phyloP scores from a whole-genome alignment of 1,140 invertebrate species.

The Pentalonia nigronervosa region DNA sequence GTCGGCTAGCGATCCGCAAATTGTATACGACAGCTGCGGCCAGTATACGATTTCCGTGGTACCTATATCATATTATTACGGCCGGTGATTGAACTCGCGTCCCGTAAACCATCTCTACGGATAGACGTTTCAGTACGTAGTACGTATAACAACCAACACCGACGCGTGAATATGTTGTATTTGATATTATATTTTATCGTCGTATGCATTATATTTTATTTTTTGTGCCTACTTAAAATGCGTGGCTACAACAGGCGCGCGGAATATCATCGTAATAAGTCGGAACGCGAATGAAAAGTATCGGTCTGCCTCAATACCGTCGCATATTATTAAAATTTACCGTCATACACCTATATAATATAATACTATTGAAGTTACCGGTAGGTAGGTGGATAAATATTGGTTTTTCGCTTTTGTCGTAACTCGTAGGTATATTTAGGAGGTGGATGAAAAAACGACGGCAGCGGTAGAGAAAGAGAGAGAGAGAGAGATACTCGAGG shows the following conservation, averaged over 20 bases:
- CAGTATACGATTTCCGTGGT: not conserved
- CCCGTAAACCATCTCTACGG: not conserved
- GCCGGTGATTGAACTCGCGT: not conserved
- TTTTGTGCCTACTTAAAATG: not conserved
- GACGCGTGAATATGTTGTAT: not conserved
- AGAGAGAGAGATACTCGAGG: not conserved
- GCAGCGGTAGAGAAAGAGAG: not conserved
- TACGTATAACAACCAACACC: not conserved
- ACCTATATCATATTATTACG: not conserved
- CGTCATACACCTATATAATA: not conserved
- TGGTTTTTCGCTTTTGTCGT: not conserved
- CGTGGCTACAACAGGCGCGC: not conserved
- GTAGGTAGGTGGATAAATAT: not conserved
- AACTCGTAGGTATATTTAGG: not conserved
- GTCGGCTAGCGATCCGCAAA: not conserved
- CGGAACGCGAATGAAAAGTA: not conserved
- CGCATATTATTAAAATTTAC: not conserved
- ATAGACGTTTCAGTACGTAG: no score
- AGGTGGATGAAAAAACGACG: not conserved
- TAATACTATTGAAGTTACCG: not conserved
- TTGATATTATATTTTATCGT: not conserved
- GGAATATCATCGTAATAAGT: not conserved
- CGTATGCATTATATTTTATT: not conserved
- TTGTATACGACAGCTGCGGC: not conserved
- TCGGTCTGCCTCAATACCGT: not conserved